Conservation (phyloP, 2,888 invertebrate species). For the Rhyacophila evoluta region DNA sequence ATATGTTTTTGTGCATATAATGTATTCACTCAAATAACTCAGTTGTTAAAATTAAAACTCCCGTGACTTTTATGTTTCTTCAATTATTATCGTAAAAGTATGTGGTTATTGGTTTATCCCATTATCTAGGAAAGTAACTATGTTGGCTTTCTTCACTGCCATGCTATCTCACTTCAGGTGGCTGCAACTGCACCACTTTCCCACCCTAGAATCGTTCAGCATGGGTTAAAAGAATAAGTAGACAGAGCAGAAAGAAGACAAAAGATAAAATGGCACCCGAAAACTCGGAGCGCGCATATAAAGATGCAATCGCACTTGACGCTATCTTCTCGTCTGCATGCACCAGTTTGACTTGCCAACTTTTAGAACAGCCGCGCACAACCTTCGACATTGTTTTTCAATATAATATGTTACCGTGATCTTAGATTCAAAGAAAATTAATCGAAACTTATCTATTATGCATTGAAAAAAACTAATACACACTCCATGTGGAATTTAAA, state of each 20-base stretch:
- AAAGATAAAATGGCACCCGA: neutral
- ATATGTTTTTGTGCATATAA: no score
- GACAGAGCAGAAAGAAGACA: constrained; percentile 11
- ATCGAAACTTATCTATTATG: no score
- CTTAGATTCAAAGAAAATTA: no score
- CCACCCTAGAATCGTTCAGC: constrained; percentile 4
- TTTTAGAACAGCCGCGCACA: neutral
- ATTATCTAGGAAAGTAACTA: no score
- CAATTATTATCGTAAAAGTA: no score
- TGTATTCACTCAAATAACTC: no score
- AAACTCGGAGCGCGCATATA: constrained; percentile 18
- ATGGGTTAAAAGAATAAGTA: neutral
- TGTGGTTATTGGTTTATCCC: no score
- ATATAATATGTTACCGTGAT: no score
- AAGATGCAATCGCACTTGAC: constrained; percentile 19
- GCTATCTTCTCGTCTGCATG: constrained; percentile 18
- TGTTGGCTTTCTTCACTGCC: neutral
- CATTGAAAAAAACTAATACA: no score
- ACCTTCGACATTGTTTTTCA: neutral
- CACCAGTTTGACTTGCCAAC: constrained; percentile 17
- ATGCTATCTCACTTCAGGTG: neutral
- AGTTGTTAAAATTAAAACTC: no score
- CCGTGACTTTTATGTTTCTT: no score
- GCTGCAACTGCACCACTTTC: neutral
- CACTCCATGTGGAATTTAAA: no score